Evolutionary conservation across 2,113 vertebrate genomes (phyloP).

Genomic region (Beaufortia kweichowensis): DNA sequence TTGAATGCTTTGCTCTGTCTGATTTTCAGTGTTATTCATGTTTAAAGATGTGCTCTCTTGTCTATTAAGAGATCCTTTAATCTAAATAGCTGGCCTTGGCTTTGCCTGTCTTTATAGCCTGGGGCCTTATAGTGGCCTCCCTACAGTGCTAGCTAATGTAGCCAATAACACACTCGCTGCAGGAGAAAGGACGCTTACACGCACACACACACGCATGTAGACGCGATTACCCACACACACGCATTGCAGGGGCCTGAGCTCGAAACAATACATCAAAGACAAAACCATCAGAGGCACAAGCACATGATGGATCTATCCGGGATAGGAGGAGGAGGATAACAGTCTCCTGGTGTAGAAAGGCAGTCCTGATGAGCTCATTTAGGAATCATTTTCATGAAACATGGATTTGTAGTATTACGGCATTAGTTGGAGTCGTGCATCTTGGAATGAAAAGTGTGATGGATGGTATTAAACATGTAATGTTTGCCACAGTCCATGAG

Average conservation of each 20-base stretch:
- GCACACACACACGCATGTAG: constrained; percentile 11
- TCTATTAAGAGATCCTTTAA: constrained; percentile 50
- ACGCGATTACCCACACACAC: not conserved
- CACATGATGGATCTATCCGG: constrained; percentile 35
- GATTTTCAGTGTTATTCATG: constrained; percentile 43
- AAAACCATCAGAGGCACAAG: constrained; percentile 40
- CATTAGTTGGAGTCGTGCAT: not conserved
- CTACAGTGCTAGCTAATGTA: constrained; percentile 42
- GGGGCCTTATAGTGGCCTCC: constrained; percentile 38
- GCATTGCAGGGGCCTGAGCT: constrained; percentile 26
- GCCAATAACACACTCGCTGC: constrained; percentile 42
- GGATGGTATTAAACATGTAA: not conserved
- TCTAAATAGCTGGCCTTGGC: constrained; percentile 28
- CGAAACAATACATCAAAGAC: constrained; percentile 48
- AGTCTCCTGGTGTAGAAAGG: constrained; percentile 18
- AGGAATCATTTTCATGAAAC: constrained; percentile 28
- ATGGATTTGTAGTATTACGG: not conserved
- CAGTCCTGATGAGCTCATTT: constrained; percentile 37
- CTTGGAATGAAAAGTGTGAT: not conserved
- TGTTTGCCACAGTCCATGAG: not conserved
- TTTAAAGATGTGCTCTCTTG: constrained; percentile 48
- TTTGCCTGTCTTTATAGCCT: constrained; percentile 37
- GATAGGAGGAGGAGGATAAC: constrained; percentile 14
- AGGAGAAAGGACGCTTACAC: constrained; percentile 26
- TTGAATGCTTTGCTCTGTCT: constrained; percentile 42